Evolutionary conservation across 1,140 invertebrate species (phyloP).

Genomic region (Cataglyphis hispanica): DNA sequence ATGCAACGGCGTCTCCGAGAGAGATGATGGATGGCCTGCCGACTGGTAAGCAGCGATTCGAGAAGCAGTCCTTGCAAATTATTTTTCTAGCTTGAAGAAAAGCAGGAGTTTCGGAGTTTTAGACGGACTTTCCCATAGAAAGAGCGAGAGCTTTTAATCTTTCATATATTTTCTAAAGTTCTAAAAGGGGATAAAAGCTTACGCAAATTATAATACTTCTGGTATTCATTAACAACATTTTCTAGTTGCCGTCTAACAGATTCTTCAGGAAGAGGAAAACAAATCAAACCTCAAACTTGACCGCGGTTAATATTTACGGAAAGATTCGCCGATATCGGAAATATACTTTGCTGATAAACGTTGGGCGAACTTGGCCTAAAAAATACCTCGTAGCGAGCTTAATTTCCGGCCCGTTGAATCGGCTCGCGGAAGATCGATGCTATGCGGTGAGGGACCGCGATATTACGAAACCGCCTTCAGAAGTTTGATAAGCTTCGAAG

Average conservation of each 20-base stretch:
- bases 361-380: conserved; percentile 1
- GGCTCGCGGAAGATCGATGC: conserved; percentile 55
- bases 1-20: conserved; percentile 51
- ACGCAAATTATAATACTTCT: neutral
- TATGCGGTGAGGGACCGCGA: neutral
- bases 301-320: neutral
- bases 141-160: conserved; percentile 9
- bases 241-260: neutral
- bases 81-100: conserved; percentile 36
- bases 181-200: neutral
- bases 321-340: neutral
- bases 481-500: conserved; percentile 61
- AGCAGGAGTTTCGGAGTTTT: neutral
- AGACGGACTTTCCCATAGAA: neutral
- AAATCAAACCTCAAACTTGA: conserved; percentile 11
- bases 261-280: conserved; percentile 1
- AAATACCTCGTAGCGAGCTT: conserved; percentile 39
- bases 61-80: conserved; percentile 59
- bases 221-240: conserved; percentile 17
- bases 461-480: conserved; percentile 60
- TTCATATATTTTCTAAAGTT: conserved; percentile 8
- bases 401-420: conserved; percentile 51
- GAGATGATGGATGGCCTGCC: conserved; percentile 43
- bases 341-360: conserved; percentile 36
- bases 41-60: conserved; percentile 17